A percentile compares a stretch with the other conserved stretches of the same genome.
Evolutionary conservation across 2,113 vertebrate species (phyloP).

Genomic region (Coptodon rendalli): DNA sequence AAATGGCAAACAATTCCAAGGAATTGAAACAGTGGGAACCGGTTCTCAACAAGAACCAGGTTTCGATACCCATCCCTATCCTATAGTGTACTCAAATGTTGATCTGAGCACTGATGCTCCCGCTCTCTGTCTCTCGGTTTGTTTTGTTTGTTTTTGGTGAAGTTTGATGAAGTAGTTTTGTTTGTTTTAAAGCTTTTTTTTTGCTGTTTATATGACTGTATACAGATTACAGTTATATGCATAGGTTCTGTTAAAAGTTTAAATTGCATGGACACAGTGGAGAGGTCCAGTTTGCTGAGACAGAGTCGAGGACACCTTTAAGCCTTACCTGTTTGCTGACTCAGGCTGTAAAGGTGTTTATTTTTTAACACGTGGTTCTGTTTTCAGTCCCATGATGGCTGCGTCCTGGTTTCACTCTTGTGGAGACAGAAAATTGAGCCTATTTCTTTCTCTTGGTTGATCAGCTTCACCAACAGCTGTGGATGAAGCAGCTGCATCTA

Average conservation of each 20-base stretch:
- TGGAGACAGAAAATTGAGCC: fast-evolving
- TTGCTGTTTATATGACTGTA: not conserved
- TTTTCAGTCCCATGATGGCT: fast-evolving
- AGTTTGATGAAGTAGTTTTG: not conserved
- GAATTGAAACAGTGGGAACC: too few relatives aligned
- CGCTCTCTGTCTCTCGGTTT: fast-evolving
- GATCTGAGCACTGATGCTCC: not conserved
- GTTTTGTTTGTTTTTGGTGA: not conserved
- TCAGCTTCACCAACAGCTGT: constrained; percentile 1
- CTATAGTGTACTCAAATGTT: fast-evolving
- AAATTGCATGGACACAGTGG: not conserved
- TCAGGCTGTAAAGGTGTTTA: not conserved
- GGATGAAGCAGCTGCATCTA: not conserved
- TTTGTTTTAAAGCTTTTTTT: not conserved
- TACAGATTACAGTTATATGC: not conserved
- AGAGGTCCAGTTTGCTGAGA: not conserved
- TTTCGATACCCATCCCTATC: too few relatives aligned
- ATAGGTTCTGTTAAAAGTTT: not conserved
- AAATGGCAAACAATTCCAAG: too few relatives aligned
- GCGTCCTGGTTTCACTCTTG: fast-evolving
- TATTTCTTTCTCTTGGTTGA: not conserved
- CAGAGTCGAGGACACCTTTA: not conserved
- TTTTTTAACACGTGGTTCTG: not conserved
- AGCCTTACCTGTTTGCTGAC: not conserved
- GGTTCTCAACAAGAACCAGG: too few relatives aligned